Evolutionary conservation across 2,888 invertebrate genomes (phyloP), one percentile per base, ranked within the genome.

Genomic region (Chloromyia formosa): DNA sequence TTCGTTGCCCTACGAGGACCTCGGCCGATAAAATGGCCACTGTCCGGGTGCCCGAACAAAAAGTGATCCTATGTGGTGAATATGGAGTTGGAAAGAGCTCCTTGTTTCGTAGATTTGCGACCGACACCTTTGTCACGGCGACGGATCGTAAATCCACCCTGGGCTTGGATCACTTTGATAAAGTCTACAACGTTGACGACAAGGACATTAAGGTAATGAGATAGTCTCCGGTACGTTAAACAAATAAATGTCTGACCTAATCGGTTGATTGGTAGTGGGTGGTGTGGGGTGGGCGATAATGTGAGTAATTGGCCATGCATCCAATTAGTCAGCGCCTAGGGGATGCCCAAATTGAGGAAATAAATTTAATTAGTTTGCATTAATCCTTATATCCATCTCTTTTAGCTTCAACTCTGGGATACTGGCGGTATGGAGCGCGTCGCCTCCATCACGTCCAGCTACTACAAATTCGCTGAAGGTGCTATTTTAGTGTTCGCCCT

Each of bases 381-480:
- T 35, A 7, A 4, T 35, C 27, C 27, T 35, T 35, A 7, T 35
- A 2, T 35, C 2, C 27, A 35, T 35, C 27, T 49, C 58, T 68
- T 71, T 0, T 84, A 97, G 96, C 87, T 97, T 77, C 96, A 96
- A 86, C 86, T 97, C 79, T 97, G 97, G 96, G 97, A 97, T 83
- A 97, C 97, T 49, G 97, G 96, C 79, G 97, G 97, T 66, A 96
- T 97, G 95, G 97, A 97, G 86, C 88, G 97, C 80, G 96, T 97
- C 77, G 96, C 96, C 61, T 96, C 96, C 1, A 94, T 97, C 20
- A 97, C 97, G 12, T 95, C 95, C 35, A 95, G 95, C 82, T 97
- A 97, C 84, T 97, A 96, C 84, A 96, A 97, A 86, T 96, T 96
- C 86, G 94, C 97, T 1, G 96, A 96, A 84, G 97, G 96, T 76